Conservation (phyloP, 1,140 invertebrate genomes). For the Trichonephila clavipes region DNA sequence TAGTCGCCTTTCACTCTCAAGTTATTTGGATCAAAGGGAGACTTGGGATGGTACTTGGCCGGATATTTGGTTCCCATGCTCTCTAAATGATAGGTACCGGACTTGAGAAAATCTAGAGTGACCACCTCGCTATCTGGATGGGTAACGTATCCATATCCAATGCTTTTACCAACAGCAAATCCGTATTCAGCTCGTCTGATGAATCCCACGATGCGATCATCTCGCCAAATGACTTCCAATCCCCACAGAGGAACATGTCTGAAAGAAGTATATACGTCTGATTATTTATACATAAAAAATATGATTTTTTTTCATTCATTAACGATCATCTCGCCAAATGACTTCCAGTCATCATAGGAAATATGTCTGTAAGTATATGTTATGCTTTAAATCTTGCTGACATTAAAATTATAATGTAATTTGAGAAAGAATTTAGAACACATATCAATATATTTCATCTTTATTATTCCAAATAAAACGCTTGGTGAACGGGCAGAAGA, state of each 20-base stretch:
- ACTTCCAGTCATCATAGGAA: too few relatives aligned
- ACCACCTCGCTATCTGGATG: conserved; percentile 84
- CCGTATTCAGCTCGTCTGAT: conserved; percentile 90
- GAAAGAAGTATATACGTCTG: not conserved
- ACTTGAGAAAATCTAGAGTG: conserved; percentile 86
- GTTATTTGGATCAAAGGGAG: conserved; percentile 90
- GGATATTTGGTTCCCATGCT: conserved; percentile 87
- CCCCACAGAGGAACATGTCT: conserved; percentile 88
- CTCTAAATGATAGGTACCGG: conserved; percentile 90
- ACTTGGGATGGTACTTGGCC: conserved; percentile 86
- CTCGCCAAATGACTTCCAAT: conserved; percentile 90
- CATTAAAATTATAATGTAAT: too few relatives aligned
- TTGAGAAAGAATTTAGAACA: too few relatives aligned
- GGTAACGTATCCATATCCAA: conserved; percentile 85
- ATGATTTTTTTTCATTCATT: too few relatives aligned
- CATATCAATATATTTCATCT: too few relatives aligned
- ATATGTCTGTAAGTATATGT: too few relatives aligned
- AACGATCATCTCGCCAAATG: too few relatives aligned
- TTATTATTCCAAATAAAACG: too few relatives aligned
- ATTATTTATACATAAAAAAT: too few relatives aligned
- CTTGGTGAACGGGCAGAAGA: too few relatives aligned
- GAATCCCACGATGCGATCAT: conserved; percentile 88
- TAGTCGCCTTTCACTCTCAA: conserved; percentile 82
- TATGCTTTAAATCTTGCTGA: too few relatives aligned
- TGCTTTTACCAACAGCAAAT: conserved; percentile 86